phyloP scores from a whole-genome alignment of 1,140 invertebrate species.

The Leptonema lineaticorne region DNA sequence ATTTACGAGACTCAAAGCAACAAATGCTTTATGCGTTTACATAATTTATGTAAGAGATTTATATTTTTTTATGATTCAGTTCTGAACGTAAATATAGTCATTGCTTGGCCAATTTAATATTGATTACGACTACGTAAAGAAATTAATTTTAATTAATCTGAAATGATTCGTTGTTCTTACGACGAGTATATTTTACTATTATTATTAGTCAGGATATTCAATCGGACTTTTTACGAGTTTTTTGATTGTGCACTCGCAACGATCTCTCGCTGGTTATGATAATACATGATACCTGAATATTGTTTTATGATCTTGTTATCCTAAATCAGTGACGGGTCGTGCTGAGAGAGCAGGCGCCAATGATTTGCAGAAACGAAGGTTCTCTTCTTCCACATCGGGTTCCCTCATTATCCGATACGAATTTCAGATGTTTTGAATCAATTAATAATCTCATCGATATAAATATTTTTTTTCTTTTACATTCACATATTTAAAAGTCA shows the following conservation, averaged over 20 bases:
- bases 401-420: slow-evolving; percentile 17
- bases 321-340: slow-evolving; percentile 31
- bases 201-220: neutral
- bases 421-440: neutral
- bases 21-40: neutral
- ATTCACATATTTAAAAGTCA: too few relatives aligned
- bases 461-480: too few relatives aligned
- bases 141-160: too few relatives aligned
- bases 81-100: too few relatives aligned
- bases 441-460: too few relatives aligned
- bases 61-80: too few relatives aligned
- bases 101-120: too few relatives aligned
- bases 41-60: too few relatives aligned
- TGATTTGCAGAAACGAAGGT: slow-evolving; percentile 26
- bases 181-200: too few relatives aligned
- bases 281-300: slow-evolving; percentile 33
- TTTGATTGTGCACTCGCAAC: neutral
- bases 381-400: slow-evolving; percentile 9
- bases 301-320: slow-evolving; percentile 33
- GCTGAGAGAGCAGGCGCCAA: slow-evolving; percentile 31
- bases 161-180: too few relatives aligned
- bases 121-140: too few relatives aligned
- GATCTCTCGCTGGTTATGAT: slow-evolving; percentile 16
- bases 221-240: neutral
- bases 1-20: neutral